These are phyloP conservation scores for Bufo gargarizans DNA, from an alignment of 2,113 vertebrate species.

Conservation along the genomic window DNA sequence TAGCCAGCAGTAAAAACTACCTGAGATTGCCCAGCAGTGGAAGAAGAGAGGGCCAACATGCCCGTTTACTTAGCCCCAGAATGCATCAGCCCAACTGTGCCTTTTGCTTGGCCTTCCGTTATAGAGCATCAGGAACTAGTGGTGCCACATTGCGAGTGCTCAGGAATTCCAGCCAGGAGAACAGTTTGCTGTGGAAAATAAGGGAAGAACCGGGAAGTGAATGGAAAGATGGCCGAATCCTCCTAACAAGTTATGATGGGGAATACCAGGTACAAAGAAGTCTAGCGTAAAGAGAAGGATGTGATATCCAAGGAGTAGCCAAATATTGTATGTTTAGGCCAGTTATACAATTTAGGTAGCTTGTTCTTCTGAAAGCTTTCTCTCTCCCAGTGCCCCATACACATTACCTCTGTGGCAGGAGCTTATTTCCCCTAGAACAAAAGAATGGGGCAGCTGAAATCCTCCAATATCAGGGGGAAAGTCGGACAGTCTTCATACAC, in stretches of 20 bases:
- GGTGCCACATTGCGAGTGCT: constrained; percentile 85
- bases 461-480: too few relatives aligned
- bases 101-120: constrained; percentile 91
- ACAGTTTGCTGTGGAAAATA: constrained; percentile 87
- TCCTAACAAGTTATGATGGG: constrained; percentile 88
- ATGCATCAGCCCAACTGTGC: constrained; percentile 82
- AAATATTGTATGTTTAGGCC: not conserved
- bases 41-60: constrained; percentile 80
- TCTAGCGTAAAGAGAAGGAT: not conserved
- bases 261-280: constrained; percentile 84
- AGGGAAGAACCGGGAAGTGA: constrained; percentile 87
- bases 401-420: too few relatives aligned
- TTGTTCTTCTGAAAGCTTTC: too few relatives aligned
- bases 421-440: too few relatives aligned
- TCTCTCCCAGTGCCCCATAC: too few relatives aligned
- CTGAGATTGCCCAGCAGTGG: constrained; percentile 82
- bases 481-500: too few relatives aligned
- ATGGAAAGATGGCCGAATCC: constrained; percentile 92
- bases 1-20: constrained; percentile 82
- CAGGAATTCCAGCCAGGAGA: constrained; percentile 84
- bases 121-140: constrained; percentile 83
- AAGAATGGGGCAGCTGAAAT: too few relatives aligned
- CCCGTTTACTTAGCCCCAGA: constrained; percentile 85
- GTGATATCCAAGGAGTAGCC: not conserved
- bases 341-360: too few relatives aligned